phyloP scores from a whole-genome alignment of 2,113 vertebrate species.

The Sinosuthora webbiana region DNA sequence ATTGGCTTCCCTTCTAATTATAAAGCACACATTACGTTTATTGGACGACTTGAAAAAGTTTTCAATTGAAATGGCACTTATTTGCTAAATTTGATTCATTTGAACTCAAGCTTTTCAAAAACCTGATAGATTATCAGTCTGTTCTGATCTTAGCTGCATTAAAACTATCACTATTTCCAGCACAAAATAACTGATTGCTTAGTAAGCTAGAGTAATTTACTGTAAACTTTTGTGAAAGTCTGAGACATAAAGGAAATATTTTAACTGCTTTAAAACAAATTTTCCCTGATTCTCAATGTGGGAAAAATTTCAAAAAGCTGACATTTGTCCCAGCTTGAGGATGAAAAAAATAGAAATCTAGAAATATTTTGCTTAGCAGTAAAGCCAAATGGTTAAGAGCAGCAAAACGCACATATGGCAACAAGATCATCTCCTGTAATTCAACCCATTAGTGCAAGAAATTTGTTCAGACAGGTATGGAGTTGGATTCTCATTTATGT shows the following conservation, averaged over 20 bases:
- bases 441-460: constrained; percentile 43
- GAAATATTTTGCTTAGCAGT: constrained; percentile 62
- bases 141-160: background rate
- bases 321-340: constrained; percentile 65
- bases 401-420: constrained; percentile 36
- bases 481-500: constrained; percentile 1
- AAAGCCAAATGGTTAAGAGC: constrained; percentile 60
- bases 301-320: constrained; percentile 60
- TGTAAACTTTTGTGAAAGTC: constrained; percentile 21
- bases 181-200: constrained; percentile 6
- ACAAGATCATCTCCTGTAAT: constrained; percentile 41
- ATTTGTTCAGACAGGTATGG: constrained; percentile 47
- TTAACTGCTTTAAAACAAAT: constrained; percentile 3
- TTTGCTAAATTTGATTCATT: constrained; percentile 21
- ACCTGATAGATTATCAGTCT: background rate
- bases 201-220: constrained; percentile 5
- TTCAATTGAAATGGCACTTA: background rate
- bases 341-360: constrained; percentile 64
- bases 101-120: background rate
- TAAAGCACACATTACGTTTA: background rate
- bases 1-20: background rate
- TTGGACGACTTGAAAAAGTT: background rate
- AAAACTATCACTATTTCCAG: background rate
- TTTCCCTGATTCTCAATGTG: background rate
- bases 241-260: constrained; percentile 34